Base-by-base conservation (phyloP, 2,888 invertebrate species). In the Leptinotarsa peninsularis region DNA sequence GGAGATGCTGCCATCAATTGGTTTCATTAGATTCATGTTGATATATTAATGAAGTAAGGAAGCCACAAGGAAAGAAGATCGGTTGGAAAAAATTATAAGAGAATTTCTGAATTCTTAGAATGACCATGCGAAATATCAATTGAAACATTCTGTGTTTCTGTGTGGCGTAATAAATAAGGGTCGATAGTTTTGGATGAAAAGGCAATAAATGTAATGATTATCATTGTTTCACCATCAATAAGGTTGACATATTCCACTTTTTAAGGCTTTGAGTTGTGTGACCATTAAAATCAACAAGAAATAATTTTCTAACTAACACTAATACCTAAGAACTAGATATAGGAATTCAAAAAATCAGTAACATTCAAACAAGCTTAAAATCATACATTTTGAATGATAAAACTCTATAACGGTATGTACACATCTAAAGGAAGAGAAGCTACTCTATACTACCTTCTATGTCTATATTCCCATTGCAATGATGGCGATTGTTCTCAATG, bases 161-260 rank as follows among this genome's bases (percentile, higher is more conserved):
- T 15, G n/a, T 21, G 15, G 15, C 3, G 7, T 63, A 33, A 27
- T n/a, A 17, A 63, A 63, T 33, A 17, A 15, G 43, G 17, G 21
- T 70, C 21, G 15, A 70, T 43, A 58, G n/a, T 49, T 49, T 72
- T 69, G 74, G 52, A 67, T 75, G 81, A 84, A 81, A 86, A 87
- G 86, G 87, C 87, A 86, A 83, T 86, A 85, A 66, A 72, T 82
- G 82, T 83, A 83, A 83, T 87, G 87, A 87, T 86, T 87, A 86
- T 87, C 86, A 80, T 81, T 81, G 83, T 81, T 81, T 72, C 69
- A 69, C 27, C 27, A 68, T 69, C 21, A 71, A 43, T 49, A 43
- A 33, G 49, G 43, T 71, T 13, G 43, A 49, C 18, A 52, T 18
- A 60, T 71, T 56, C 18, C 58, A 56, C 43, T 63, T 14, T 17